A percentile compares a stretch with the other conserved stretches of the same genome.
Evolutionary conservation across 1,140 invertebrate species (phyloP).

Genomic region (Lordiphosa clarofinis): DNA sequence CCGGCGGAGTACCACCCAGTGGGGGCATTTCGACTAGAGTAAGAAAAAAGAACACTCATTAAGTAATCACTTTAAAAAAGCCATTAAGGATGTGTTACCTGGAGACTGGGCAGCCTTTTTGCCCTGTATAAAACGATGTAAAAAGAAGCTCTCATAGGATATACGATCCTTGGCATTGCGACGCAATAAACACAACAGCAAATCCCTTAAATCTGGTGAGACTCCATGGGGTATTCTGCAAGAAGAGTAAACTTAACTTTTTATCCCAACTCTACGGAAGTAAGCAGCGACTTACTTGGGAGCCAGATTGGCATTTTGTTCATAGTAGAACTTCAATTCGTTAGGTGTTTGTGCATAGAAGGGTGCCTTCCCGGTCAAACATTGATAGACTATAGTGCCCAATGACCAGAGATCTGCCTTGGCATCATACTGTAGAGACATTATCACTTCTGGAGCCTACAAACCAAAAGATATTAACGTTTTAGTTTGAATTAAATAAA

Average conservation of each 20-base stretch:
- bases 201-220: constrained; percentile 91
- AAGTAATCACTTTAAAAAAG: not conserved
- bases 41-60: constrained; percentile 5
- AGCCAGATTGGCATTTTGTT: constrained; percentile 95
- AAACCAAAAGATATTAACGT: constrained; percentile 20
- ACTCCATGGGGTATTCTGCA: constrained; percentile 95
- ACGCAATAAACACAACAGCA: constrained; percentile 92
- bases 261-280: too few species aligned
- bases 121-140: constrained; percentile 92
- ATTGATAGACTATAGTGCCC: constrained; percentile 99
- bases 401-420: constrained; percentile 99
- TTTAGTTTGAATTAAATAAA: too few species aligned
- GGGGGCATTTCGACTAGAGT: constrained; percentile 68
- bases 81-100: constrained; percentile 36
- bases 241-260: not conserved
- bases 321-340: constrained; percentile 97
- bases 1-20: constrained; percentile 61
- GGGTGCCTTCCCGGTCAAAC: constrained; percentile 98
- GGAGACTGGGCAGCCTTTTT: constrained; percentile 80
- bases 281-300: constrained; percentile 88
- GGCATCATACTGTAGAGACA: constrained; percentile 99
- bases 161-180: constrained; percentile 97
- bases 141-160: constrained; percentile 97
- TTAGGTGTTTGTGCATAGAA: constrained; percentile 99
- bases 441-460: constrained; percentile 98